These are phyloP conservation scores for Lycocorax pyrrhopterus DNA, from an alignment of 2,113 vertebrate species.

Conservation along the genomic window DNA sequence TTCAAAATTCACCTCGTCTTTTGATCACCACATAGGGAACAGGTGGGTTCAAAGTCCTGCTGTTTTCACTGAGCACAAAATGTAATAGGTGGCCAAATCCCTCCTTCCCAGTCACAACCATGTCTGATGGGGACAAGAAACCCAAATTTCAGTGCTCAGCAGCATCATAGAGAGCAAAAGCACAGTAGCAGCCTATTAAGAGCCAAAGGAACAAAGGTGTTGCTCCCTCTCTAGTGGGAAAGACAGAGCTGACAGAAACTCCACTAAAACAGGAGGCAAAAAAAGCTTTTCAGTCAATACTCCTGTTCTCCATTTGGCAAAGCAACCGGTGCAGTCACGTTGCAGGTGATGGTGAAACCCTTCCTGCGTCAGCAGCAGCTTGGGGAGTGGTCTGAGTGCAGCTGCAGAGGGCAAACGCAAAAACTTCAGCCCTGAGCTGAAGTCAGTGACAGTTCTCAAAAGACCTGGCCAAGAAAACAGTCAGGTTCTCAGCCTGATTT, in stretches of 20 bases:
- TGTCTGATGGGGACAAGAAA: background rate
- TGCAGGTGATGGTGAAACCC: background rate
- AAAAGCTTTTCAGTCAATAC: background rate
- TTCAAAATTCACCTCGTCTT: background rate
- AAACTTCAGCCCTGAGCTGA: background rate
- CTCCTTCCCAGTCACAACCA: background rate
- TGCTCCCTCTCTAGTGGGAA: background rate
- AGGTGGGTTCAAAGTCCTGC: background rate
- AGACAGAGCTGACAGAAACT: background rate
- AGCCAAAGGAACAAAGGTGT: background rate
- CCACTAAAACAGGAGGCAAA: fast-evolving
- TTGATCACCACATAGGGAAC: background rate
- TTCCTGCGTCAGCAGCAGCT: background rate
- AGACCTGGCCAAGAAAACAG: background rate
- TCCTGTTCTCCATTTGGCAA: background rate
- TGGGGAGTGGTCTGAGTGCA: background rate
- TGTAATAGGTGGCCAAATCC: background rate
- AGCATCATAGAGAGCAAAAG: background rate
- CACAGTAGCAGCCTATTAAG: background rate
- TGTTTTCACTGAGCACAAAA: background rate
- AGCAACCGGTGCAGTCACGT: background rate
- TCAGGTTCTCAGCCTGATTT: background rate
- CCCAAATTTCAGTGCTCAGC: background rate
- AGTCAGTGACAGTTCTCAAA: background rate
- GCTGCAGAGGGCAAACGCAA: background rate